Conservation (phyloP, 2,888 invertebrate species). For the Nycteola revayana region DNA sequence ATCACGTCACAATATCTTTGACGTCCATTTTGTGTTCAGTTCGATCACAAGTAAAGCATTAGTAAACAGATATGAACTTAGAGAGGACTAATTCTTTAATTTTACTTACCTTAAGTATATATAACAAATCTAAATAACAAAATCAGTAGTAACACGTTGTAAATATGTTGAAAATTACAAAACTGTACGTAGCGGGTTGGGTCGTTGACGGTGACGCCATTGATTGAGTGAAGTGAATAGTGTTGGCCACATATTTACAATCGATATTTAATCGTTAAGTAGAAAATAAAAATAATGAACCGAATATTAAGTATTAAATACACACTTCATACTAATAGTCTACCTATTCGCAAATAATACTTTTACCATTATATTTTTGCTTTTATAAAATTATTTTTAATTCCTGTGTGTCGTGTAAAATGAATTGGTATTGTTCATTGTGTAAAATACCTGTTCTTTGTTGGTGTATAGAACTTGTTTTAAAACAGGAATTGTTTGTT, state of each 20-base stretch:
- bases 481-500: too few relatives aligned
- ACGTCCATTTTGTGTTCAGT: conserved; percentile 76
- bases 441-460: too few relatives aligned
- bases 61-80: conserved; percentile 6
- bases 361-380: too few relatives aligned
- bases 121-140: conserved; percentile 32
- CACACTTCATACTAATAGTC: too few relatives aligned
- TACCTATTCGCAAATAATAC: too few relatives aligned
- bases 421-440: too few relatives aligned
- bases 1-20: conserved; percentile 72
- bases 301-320: too few relatives aligned
- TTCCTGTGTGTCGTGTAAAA: too few relatives aligned
- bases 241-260: background rate
- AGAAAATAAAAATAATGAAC: too few relatives aligned
- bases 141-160: conserved; percentile 29
- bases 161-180: conserved; percentile 46
- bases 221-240: conserved; percentile 35
- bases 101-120: conserved; percentile 46
- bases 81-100: conserved; percentile 5
- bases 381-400: too few relatives aligned
- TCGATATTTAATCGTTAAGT: conserved; percentile 6
- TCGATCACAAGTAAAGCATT: conserved; percentile 32
- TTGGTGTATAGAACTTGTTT: too few relatives aligned
- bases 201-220: conserved; percentile 74
- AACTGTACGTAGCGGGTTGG: conserved; percentile 59